Percentiles rank a stretch among this genome's conserved stretches.
Conservation (phyloP, 2,797 vertebrate genomes). For the Tragelaphus oryx region DNA sequence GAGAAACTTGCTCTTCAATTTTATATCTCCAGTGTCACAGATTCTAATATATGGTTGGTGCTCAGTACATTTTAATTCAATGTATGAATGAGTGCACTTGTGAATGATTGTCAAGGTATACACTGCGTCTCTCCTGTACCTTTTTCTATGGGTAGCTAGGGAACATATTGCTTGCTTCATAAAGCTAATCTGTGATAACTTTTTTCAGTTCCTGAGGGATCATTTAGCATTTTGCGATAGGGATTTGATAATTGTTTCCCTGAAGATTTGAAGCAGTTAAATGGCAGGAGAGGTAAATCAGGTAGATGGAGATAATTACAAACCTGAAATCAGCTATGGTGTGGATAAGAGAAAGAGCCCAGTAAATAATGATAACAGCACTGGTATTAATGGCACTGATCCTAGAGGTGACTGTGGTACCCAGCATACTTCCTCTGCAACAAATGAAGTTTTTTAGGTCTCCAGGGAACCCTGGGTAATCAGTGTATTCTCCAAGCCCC, state of each 20-base stretch:
- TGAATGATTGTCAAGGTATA: not conserved
- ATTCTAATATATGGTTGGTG: not conserved
- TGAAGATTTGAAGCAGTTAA: constrained; percentile 50
- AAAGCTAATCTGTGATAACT: constrained; percentile 21
- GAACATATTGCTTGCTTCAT: constrained; percentile 4
- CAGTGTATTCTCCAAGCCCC: not conserved
- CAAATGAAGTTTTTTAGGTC: not conserved
- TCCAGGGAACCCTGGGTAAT: not conserved
- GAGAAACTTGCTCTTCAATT: not conserved
- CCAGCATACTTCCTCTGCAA: not conserved
- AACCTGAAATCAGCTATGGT: not conserved
- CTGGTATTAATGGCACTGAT: not conserved
- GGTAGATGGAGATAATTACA: constrained; percentile 3
- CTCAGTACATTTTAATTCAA: not conserved
- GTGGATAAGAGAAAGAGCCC: not conserved
- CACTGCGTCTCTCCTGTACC: not conserved
- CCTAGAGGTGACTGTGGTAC: not conserved
- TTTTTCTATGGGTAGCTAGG: not conserved
- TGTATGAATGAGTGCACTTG: not conserved
- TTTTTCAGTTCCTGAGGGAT: constrained; percentile 20
- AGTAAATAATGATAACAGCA: not conserved
- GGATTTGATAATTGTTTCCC: constrained; percentile 58
- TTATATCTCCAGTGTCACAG: not conserved
- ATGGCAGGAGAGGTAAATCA: not conserved
- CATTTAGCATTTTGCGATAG: constrained; percentile 21